Evolutionary conservation across 1,140 invertebrate species (phyloP).

Genomic region (Nebria ingens): DNA sequence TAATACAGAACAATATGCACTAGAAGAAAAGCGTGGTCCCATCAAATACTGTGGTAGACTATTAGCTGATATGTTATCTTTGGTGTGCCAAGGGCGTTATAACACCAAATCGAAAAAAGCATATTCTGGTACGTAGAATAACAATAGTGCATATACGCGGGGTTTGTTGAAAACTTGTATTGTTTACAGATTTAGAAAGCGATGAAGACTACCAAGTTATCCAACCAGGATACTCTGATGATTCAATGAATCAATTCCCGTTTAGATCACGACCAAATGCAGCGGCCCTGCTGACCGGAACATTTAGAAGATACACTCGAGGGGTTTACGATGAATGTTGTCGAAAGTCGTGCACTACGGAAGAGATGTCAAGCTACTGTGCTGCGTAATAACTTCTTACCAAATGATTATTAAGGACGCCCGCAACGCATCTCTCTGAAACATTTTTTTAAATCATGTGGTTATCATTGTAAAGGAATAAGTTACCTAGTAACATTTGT

Average conservation of each 20-base stretch:
- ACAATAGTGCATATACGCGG: not conserved
- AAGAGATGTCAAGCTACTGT: conserved; percentile 22
- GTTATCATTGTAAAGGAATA: too few relatives aligned
- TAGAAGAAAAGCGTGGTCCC: not conserved
- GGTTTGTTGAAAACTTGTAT: not conserved
- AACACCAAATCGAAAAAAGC: conserved; percentile 10
- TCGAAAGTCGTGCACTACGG: conserved; percentile 20
- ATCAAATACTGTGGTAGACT: conserved; percentile 13
- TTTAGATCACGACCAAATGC: conserved; percentile 7
- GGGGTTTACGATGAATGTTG: conserved; percentile 23
- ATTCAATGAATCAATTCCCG: not conserved
- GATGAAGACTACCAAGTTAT: conserved; percentile 6
- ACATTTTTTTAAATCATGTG: not conserved
- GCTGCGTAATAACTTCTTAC: not conserved
- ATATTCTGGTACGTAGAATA: not conserved
- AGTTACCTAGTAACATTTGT: too few relatives aligned
- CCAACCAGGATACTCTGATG: not conserved
- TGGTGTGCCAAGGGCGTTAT: conserved; percentile 10
- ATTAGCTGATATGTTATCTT: conserved; percentile 13
- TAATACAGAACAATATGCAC: not conserved
- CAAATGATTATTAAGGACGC: not conserved
- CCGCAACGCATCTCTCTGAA: not conserved
- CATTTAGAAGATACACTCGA: conserved; percentile 5
- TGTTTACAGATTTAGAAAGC: not conserved
- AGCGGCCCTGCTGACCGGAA: not conserved